Percentiles rank a stretch among this genome's conserved stretches.
These are phyloP conservation scores for Cyphomyrmex costatus DNA, from an alignment of 1,140 invertebrate genomes.

Conservation along the genomic window DNA sequence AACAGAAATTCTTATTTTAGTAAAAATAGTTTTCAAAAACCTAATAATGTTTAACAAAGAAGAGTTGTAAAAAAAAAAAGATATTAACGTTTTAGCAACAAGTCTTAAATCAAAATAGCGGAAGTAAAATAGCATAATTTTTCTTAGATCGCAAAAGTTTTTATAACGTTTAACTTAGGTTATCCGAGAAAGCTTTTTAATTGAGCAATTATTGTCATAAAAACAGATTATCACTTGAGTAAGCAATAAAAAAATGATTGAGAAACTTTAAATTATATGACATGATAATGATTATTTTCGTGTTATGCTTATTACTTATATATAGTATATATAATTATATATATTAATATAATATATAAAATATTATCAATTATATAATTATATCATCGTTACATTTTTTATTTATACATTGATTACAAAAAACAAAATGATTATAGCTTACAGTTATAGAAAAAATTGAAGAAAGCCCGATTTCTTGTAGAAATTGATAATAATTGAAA, in stretches of 20 bases:
- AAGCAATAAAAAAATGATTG: neutral
- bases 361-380: too few relatives aligned
- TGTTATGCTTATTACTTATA: neutral
- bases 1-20: neutral
- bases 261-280: neutral
- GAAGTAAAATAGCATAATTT: conserved; percentile 45
- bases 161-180: conserved; percentile 8
- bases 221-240: neutral
- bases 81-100: conserved; percentile 5
- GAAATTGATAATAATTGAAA: conserved; percentile 88
- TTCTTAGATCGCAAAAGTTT: neutral
- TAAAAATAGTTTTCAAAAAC: too few relatives aligned
- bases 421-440: neutral
- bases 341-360: too few relatives aligned
- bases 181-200: conserved; percentile 5
- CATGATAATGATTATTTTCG: neutral
- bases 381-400: neutral
- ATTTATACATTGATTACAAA: neutral
- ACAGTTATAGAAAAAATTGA: conserved; percentile 87
- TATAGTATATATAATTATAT: too few relatives aligned
- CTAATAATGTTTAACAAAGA: too few relatives aligned
- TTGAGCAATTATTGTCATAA: conserved; percentile 27
- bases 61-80: too few relatives aligned
- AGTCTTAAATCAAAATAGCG: neutral
- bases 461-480: conserved; percentile 82